A percentile compares a stretch with the other conserved stretches of the same genome.
These are phyloP conservation scores for Kryptolebias ocellatus DNA, from an alignment of 2,797 vertebrate genomes.

Conservation along the genomic window DNA sequence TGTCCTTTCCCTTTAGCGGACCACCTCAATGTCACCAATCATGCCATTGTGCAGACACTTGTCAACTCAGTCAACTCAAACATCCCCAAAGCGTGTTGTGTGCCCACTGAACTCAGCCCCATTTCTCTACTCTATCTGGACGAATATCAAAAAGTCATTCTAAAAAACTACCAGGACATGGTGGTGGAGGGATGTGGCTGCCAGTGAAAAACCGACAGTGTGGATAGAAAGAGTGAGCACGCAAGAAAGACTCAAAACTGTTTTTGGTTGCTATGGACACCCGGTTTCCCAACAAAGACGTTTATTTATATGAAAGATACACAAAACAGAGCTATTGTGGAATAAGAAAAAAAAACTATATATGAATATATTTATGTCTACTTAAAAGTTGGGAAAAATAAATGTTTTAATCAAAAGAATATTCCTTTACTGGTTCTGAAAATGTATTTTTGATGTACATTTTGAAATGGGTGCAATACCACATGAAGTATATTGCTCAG, in stretches of 20 bases:
- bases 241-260: constrained; percentile 58
- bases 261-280: constrained; percentile 85
- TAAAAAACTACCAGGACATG: constrained; percentile 99
- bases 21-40: constrained; percentile 98
- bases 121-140: constrained; percentile 99
- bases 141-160: constrained; percentile 96
- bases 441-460: constrained; percentile 99
- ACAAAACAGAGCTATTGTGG: constrained; percentile 92
- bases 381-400: constrained; percentile 91
- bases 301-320: constrained; percentile 97
- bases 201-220: constrained; percentile 79
- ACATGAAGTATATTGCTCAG: constrained; percentile 99
- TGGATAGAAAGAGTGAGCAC: constrained; percentile 21
- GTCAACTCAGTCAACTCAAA: constrained; percentile 99
- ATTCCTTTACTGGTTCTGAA: constrained; percentile 97
- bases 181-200: constrained; percentile 99
- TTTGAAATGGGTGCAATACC: constrained; percentile 98
- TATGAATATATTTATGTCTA: constrained; percentile 99
- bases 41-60: constrained; percentile 98
- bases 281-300: constrained; percentile 98
- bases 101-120: constrained; percentile 97
- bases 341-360: constrained; percentile 92
- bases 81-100: constrained; percentile 97
- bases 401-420: constrained; percentile 99
- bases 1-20: constrained; percentile 97